These are phyloP conservation scores for Helostoma temminkii DNA, from an alignment of 2,797 vertebrate species.

Conservation along the genomic window DNA sequence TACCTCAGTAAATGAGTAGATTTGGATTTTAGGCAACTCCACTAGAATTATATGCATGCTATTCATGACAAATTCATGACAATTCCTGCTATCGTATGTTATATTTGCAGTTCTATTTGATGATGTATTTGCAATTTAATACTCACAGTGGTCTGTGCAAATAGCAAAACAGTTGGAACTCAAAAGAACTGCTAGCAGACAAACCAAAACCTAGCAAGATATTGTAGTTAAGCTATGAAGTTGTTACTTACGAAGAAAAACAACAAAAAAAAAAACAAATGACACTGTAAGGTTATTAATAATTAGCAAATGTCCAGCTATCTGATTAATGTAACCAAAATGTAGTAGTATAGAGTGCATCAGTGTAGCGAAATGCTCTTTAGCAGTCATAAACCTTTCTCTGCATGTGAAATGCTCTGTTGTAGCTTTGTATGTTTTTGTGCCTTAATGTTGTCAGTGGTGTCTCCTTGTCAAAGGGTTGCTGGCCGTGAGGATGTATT, in stretches of 20 bases:
- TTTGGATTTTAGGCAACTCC: no score
- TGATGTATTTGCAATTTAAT: no score
- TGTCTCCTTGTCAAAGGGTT: slow-evolving; percentile 14
- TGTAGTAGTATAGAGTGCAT: no score
- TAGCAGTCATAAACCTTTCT: not conserved
- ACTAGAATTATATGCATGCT: no score
- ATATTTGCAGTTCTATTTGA: no score
- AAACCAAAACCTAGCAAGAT: not conserved
- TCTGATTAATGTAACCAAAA: not conserved
- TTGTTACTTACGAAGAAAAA: no score
- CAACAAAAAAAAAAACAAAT: not conserved
- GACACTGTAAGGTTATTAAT: not conserved
- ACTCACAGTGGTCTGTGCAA: no score
- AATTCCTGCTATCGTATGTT: no score
- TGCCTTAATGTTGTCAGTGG: not conserved
- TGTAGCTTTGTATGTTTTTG: not conserved
- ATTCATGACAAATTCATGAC: no score
- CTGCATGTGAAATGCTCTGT: slow-evolving; percentile 9
- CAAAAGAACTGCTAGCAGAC: not conserved
- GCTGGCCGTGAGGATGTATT: slow-evolving; percentile 36
- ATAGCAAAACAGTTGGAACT: not conserved
- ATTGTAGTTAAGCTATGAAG: not conserved
- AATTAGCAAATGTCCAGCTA: not conserved
- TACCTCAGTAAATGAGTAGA: no score
- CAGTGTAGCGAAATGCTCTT: not conserved